phyloP scores from a whole-genome alignment of 2,113 vertebrate genomes.

The Oplegnathus fasciatus region DNA sequence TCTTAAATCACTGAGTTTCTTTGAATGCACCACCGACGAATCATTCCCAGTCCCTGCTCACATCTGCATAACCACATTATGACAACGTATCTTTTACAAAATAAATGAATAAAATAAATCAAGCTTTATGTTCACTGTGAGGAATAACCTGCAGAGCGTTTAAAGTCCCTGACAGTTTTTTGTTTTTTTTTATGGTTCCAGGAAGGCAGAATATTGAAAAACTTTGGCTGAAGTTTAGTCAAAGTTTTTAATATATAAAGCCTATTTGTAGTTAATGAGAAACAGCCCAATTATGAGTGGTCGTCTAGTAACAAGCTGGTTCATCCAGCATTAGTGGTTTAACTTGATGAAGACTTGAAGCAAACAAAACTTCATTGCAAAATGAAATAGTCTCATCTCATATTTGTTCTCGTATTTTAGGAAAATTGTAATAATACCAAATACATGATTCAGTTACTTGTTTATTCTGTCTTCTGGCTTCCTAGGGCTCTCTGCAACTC shows the following conservation, averaged over 20 bases:
- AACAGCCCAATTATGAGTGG: neutral
- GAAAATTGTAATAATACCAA: neutral
- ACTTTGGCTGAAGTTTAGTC: neutral
- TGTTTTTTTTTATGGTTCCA: too few species aligned
- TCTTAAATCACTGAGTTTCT: neutral
- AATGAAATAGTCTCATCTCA: neutral
- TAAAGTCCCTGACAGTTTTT: too few species aligned
- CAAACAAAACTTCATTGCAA: neutral
- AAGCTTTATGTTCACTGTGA: neutral
- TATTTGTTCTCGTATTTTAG: constrained; percentile 7
- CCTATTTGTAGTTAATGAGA: constrained; percentile 1
- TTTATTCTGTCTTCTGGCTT: constrained; percentile 5
- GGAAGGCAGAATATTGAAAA: neutral
- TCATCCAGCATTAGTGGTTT: neutral
- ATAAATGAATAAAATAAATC: constrained; percentile 13
- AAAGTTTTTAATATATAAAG: neutral
- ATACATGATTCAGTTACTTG: neutral
- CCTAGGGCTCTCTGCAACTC: neutral
- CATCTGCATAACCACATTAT: neutral
- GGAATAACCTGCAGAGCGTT: constrained; percentile 5
- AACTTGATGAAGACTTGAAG: neutral
- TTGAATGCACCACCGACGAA: neutral
- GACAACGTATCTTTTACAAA: neutral
- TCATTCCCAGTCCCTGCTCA: neutral
- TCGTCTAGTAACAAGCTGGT: neutral